phyloP scores from a whole-genome alignment of 1,140 invertebrate genomes.

The Parasteatoda tepidariorum region DNA sequence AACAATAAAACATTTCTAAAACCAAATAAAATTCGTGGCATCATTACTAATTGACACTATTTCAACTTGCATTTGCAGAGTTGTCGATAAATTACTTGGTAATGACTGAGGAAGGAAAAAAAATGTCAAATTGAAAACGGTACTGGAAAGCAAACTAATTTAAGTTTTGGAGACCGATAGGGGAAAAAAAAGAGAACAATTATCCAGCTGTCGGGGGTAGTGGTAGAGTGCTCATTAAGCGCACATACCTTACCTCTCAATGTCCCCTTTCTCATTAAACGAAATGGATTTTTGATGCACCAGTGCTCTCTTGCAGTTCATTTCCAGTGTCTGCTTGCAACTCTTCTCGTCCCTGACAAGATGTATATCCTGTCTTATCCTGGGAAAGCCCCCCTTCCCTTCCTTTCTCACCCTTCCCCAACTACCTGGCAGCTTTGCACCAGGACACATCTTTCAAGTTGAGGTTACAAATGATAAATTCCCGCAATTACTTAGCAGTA shows the following conservation, averaged over 20 bases:
- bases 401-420: neutral
- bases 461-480: constrained; percentile 5
- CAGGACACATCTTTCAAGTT: neutral
- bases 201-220: too few relatives aligned
- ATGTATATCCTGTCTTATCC: neutral
- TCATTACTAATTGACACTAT: too few relatives aligned
- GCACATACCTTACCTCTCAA: neutral
- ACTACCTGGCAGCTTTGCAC: neutral
- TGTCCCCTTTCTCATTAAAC: constrained; percentile 35
- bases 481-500: neutral
- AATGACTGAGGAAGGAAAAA: too few relatives aligned
- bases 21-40: too few relatives aligned
- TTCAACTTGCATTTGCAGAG: too few relatives aligned
- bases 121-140: too few relatives aligned
- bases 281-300: constrained; percentile 8
- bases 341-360: neutral
- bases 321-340: neutral
- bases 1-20: too few relatives aligned
- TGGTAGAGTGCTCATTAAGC: too few relatives aligned
- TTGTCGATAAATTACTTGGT: too few relatives aligned
- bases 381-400: neutral
- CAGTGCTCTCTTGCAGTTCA: neutral
- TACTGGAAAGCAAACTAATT: too few relatives aligned
- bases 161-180: too few relatives aligned
- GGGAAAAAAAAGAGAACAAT: neutral